Base-by-base conservation (phyloP, 2,113 vertebrate genomes). In the Fregata magnificens region DNA sequence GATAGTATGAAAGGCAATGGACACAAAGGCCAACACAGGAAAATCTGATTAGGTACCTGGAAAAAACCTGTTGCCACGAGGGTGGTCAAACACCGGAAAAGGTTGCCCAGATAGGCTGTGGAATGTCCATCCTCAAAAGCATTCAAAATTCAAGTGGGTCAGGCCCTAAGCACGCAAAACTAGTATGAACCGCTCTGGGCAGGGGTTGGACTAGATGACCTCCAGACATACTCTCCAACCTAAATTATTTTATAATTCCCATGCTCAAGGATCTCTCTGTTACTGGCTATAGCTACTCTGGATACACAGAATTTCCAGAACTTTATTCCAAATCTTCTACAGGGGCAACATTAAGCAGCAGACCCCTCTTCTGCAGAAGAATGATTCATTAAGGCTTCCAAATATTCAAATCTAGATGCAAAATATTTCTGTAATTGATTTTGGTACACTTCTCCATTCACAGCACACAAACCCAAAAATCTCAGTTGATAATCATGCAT, bases 1-100 rank as follows among this genome's bases (percentile, higher is more conserved):
- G 2, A 21, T 3, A 25, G 15, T 15, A 24, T 6, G 26, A 47
- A 61, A 66, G 6, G 31, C 42, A 67, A 38, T 0, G 1, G 56
- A 26, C 34, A 62, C 5, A 12, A 67, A 53, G 5, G 16, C 16
- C 71, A 80, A 45, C 11, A 53, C 16, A 20, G 10, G 18, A 36
- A 77, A 29, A 62, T 10, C 19, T 70, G 9, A 34, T 47, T 50
- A 40, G 10, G 13, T n/a, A 40, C 2, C 13, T 8, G 13, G 19
- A 15, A 50, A 88, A 34, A 69, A 32, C 1, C 5, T 5, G 12
- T 71, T 21, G 21, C 7, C 25, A 17, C 9, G 3, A 85, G 16
- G 5, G 3, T 10, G 8, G 20, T n/a, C 38, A 29, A 47, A 58
- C 17, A 28, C 44, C 6, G 15, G 32, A 17, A 61, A 55, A 69